Percentiles rank a stretch among this genome's conserved stretches.
These are phyloP conservation scores for Corythaeola cristata DNA, from an alignment of 2,113 vertebrate species.

Conservation along the genomic window DNA sequence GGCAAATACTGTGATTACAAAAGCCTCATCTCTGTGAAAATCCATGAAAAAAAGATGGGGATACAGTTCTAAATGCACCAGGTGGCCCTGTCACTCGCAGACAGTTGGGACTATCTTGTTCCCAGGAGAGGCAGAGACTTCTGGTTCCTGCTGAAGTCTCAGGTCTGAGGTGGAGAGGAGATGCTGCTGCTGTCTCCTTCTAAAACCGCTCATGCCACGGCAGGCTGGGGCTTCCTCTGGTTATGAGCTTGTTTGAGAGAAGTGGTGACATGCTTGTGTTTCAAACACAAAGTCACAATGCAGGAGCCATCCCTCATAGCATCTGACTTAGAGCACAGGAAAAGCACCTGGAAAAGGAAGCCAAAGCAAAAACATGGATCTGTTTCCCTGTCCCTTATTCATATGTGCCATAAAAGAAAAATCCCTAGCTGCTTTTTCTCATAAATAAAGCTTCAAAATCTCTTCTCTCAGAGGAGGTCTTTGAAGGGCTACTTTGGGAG, in stretches of 20 bases:
- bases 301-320: background rate
- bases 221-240: accelerated
- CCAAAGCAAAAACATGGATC: background rate
- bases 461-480: background rate
- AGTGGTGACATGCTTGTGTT: background rate
- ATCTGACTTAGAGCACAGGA: background rate
- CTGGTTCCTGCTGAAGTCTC: background rate
- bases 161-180: background rate
- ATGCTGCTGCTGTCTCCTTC: background rate
- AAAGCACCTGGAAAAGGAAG: background rate
- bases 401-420: background rate
- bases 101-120: background rate
- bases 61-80: background rate
- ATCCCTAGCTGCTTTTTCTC: background rate
- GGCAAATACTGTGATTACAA: background rate
- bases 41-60: accelerated
- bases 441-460: background rate
- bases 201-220: background rate
- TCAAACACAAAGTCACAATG: background rate
- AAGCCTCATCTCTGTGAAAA: background rate
- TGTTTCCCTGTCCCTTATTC: background rate
- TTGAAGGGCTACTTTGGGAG: background rate
- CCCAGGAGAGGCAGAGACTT: background rate
- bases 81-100: background rate
- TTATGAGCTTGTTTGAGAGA: background rate